phyloP scores from a whole-genome alignment of 2,797 vertebrate genomes.

The Myotis findleyi region DNA sequence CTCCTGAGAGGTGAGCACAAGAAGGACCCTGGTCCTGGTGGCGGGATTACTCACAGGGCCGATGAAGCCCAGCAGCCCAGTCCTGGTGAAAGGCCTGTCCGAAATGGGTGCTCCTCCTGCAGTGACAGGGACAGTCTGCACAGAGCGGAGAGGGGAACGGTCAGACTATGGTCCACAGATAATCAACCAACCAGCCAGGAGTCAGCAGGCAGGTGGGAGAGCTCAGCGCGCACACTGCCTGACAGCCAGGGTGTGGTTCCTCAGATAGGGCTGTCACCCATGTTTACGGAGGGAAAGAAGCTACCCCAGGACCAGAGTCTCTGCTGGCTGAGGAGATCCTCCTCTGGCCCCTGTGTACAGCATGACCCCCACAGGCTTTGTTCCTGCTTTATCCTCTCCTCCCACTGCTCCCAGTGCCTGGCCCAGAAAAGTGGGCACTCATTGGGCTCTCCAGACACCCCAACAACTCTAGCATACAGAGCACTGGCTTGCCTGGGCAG shows the following conservation, averaged over 20 bases:
- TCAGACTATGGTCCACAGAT: not conserved
- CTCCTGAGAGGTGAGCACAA: not conserved
- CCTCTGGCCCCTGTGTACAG: not conserved
- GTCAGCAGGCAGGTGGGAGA: not conserved
- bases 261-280: not conserved
- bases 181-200: not conserved
- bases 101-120: slow-evolving; percentile 90
- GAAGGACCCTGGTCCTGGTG: not conserved
- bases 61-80: slow-evolving; percentile 96
- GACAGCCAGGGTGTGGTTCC: not conserved
- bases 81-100: slow-evolving; percentile 94
- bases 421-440: not conserved
- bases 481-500: not conserved
- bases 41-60: slow-evolving; percentile 91
- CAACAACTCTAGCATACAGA: not conserved
- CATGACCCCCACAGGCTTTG: not conserved
- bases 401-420: not conserved
- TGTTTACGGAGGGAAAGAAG: not conserved
- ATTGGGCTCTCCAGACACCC: not conserved
- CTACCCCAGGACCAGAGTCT: not conserved
- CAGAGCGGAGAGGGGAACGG: fast-evolving
- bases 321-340: fast-evolving
- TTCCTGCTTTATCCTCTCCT: not conserved
- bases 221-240: not conserved
- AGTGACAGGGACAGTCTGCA: slow-evolving; percentile 87